Conservation (phyloP, 2,888 invertebrate species). For the Diarsia rubi region DNA sequence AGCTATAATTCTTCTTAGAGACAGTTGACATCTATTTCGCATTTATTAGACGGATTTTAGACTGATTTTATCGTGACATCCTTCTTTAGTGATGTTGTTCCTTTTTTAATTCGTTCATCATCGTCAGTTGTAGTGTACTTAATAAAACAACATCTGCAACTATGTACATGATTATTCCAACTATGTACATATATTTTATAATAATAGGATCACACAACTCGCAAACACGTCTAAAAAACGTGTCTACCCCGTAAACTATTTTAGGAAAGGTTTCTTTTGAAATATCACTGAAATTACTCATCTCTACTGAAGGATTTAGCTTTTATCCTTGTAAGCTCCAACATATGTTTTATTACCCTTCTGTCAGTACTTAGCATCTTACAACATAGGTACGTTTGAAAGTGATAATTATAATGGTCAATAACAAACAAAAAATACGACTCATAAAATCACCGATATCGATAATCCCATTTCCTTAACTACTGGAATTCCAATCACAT, state of each 20-base stretch:
- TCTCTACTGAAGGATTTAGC: background rate
- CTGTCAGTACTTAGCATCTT: background rate
- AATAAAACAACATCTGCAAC: background rate
- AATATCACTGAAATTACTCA: constrained; percentile 42
- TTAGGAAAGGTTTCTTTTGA: constrained; percentile 12
- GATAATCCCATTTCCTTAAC: constrained; percentile 23
- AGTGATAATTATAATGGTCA: constrained; percentile 6
- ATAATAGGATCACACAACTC: background rate
- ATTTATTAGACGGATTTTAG: background rate
- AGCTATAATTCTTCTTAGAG: constrained; percentile 18
- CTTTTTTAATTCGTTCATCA: background rate
- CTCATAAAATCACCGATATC: constrained; percentile 15
- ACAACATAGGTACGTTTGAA: background rate
- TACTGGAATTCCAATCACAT: constrained; percentile 33
- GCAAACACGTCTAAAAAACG: background rate
- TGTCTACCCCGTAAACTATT: constrained; percentile 2
- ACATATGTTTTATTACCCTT: constrained; percentile 7
- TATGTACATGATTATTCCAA: too few relatives aligned
- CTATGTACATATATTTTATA: too few relatives aligned
- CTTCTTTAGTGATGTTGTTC: background rate
- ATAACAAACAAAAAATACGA: constrained; percentile 18
- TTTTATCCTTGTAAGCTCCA: background rate
- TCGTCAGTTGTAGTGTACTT: background rate
- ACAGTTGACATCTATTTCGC: constrained; percentile 18
- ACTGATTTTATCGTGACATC: background rate